phyloP scores from a whole-genome alignment of 2,888 invertebrate genomes.

The Serripes groenlandicus region DNA sequence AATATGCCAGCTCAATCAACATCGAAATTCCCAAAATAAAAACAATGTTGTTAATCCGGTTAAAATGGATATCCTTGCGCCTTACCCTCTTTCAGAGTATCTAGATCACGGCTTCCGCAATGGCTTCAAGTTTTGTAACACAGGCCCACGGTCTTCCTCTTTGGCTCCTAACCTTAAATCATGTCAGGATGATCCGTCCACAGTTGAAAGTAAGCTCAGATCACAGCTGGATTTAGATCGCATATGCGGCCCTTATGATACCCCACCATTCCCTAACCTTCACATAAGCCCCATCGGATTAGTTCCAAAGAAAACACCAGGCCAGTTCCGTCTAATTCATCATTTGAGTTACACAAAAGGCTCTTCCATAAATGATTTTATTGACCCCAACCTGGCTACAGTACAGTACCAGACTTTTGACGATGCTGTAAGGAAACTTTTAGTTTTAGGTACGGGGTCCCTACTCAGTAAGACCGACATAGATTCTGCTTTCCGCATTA shows the following conservation, averaged over 20 bases:
- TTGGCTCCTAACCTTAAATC: constrained; percentile 25
- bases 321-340: constrained; percentile 53
- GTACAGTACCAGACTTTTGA: constrained; percentile 45
- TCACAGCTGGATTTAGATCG: constrained; percentile 7
- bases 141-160: not conserved
- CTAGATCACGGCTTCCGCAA: constrained; percentile 19
- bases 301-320: constrained; percentile 45
- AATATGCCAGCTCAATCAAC: not conserved
- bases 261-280: constrained; percentile 11
- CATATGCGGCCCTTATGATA: constrained; percentile 30
- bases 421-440: constrained; percentile 25
- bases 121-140: constrained; percentile 30
- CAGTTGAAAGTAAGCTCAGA: not conserved
- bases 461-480: constrained; percentile 57
- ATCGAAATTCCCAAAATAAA: not conserved
- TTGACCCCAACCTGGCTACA: constrained; percentile 9
- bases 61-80: not conserved
- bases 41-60: not conserved
- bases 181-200: constrained; percentile 12
- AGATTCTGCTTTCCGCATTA: constrained; percentile 39
- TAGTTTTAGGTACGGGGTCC: constrained; percentile 3
- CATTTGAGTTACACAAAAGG: constrained; percentile 51
- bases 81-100: constrained; percentile 18
- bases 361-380: constrained; percentile 51
- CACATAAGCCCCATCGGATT: constrained; percentile 45